Conservation (phyloP, 2,888 invertebrate species). For the Hartigia nigra region DNA sequence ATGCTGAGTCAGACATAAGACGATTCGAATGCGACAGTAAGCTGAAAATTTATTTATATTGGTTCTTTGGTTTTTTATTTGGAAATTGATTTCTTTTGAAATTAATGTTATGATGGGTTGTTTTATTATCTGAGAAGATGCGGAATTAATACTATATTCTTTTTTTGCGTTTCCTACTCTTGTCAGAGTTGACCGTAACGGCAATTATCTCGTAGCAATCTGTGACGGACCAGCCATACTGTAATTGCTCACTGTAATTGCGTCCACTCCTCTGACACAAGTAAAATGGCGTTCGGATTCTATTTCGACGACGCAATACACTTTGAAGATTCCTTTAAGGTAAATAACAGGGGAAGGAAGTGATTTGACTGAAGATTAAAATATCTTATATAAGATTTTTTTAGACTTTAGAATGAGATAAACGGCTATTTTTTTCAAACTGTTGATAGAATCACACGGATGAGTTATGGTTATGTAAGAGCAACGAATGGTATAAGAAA, state of each 20-base stretch:
- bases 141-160: background rate
- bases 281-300: background rate
- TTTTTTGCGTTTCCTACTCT: background rate
- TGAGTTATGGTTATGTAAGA: background rate
- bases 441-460: background rate
- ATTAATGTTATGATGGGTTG: too few species aligned
- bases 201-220: slow-evolving; percentile 48
- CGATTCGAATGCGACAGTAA: background rate
- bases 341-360: background rate
- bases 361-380: background rate
- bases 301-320: background rate
- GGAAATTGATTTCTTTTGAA: background rate
- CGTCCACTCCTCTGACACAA: slow-evolving; percentile 18
- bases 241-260: slow-evolving; percentile 42
- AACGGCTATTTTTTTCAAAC: too few species aligned
- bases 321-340: background rate
- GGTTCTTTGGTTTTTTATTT: background rate
- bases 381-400: background rate
- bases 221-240: slow-evolving; percentile 36
- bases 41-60: background rate
- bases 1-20: background rate
- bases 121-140: background rate
- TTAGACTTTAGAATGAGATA: too few species aligned
- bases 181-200: slow-evolving; percentile 31
- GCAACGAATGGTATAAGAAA: background rate